Evolutionary conservation across 1,140 invertebrate species (phyloP), one percentile per base, ranked within the genome.

Genomic region (Matsumurasca onukii): DNA sequence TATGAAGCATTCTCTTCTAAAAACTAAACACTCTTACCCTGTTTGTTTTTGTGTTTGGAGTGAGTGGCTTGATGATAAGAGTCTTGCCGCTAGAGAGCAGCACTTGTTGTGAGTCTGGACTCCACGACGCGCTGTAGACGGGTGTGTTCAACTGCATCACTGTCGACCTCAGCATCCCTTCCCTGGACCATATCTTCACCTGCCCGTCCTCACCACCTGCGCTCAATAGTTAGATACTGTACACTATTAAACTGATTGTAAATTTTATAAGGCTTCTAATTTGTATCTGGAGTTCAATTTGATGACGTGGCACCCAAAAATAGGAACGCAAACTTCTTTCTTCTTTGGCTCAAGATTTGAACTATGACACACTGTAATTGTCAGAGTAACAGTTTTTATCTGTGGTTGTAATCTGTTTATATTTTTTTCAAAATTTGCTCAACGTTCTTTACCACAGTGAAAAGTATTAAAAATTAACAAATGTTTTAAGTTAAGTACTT

Each of bases 131-230:
- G 45, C 87, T 87, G 75, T 97, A 93, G 31, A 98, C 88, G 0
- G 90, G 85, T 1, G 89, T 84, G 75, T 86, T 88, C 63, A 89
- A 90, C 77, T 95, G 90, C 25, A 94, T 88, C 0, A 98, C 82
- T 2, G 93, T 94, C 15, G 95, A 97, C 27, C 97, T 85, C 2
- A 99, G 81, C 88, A 99, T 95, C 57, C 97, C 97, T 78, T 90
- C 95, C 30, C 94, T 82, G 2, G 97, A 98, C 97, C 97, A 99
- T 68, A 98, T 90, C 82, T 98, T 98, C 0, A 99, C 86, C 39
- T 88, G 86, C 15, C 97, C 98, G 84, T 99, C 98, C 84, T 99
- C 97, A 1, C 97, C 96, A 76, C 89, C 95, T 93, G 72, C 67
- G 69, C n/a, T n/a, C n/a, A n/a, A n/a, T n/a, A n/a, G n/a, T n/a